Evolutionary conservation across 2,888 invertebrate genomes (phyloP), one percentile per base, ranked within the genome.

Genomic region (Aleiodes testaceus): DNA sequence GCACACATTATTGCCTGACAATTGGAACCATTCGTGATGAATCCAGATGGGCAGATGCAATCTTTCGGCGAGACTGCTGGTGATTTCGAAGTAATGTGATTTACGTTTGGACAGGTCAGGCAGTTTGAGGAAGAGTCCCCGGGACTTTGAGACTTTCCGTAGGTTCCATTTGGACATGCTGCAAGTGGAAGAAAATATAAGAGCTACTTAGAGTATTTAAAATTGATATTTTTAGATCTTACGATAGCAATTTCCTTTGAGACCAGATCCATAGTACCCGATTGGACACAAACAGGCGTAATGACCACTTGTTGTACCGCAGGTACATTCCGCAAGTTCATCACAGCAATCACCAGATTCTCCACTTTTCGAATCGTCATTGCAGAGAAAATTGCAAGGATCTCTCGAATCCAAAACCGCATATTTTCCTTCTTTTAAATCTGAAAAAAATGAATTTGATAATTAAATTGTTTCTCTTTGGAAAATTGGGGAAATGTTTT

Each of bases 161-260:
- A 93, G 0, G 92, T 92, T 20, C 92, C 92, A 63, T 89, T 88
- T 0, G 91, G 92, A 81, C 93, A 93, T 2, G 91, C 93, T 93
- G 80, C 61, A 36, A 36, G 7, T 36, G 1, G 3, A 26, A 26
- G 84, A 82, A 70, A 72, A 61, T 66, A 69, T n/a, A n/a, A n/a
- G n/a, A n/a, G n/a, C n/a, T n/a, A n/a, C n/a, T n/a, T n/a, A n/a
- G n/a, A n/a, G n/a, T n/a, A n/a, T n/a, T n/a, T n/a, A n/a, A n/a
- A n/a, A n/a, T n/a, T 26, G 26, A 26, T 30, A 20, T n/a, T 63
- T 63, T 30, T 44, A 12, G 20, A 63, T 83, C 89, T 88, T 88
- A 92, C 93, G 89, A 77, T 89, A 87, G 79, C 93, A 93, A 18
- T 90, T 89, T 61, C 90, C 89, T 74, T 84, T 85, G 1, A 92